phyloP scores from a whole-genome alignment of 2,113 vertebrate species.

The Pelobates fuscus region DNA sequence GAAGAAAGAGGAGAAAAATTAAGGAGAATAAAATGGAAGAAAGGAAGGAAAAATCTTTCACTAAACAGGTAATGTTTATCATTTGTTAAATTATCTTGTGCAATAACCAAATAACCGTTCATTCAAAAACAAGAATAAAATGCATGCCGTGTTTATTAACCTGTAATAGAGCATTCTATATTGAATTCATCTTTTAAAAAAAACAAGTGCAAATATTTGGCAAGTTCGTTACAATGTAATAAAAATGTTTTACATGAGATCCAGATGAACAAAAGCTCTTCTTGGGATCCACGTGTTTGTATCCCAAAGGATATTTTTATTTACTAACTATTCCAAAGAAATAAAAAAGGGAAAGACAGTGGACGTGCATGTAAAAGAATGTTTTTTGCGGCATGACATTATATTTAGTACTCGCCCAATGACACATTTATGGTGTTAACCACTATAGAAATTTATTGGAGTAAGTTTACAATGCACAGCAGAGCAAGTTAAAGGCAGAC shows the following conservation, averaged over 20 bases:
- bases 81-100: too few relatives aligned
- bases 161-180: background rate
- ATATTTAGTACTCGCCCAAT: background rate
- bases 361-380: background rate
- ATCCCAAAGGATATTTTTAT: background rate
- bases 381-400: background rate
- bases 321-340: background rate
- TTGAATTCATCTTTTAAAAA: background rate
- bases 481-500: slow-evolving; percentile 38
- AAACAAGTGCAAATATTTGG: too few relatives aligned
- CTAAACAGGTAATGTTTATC: too few relatives aligned
- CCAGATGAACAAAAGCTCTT: background rate
- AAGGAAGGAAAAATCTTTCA: too few relatives aligned
- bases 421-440: slow-evolving; percentile 1
- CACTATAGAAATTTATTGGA: background rate
- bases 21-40: too few relatives aligned
- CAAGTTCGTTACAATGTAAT: too few relatives aligned
- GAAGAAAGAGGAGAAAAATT: too few relatives aligned
- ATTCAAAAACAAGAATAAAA: too few relatives aligned
- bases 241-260: too few relatives aligned
- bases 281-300: background rate
- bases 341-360: background rate
- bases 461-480: background rate
- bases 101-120: too few relatives aligned
- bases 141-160: too few relatives aligned